These are phyloP conservation scores for Cyclina sinensis DNA, from an alignment of 1,140 invertebrate genomes.

Conservation along the genomic window DNA sequence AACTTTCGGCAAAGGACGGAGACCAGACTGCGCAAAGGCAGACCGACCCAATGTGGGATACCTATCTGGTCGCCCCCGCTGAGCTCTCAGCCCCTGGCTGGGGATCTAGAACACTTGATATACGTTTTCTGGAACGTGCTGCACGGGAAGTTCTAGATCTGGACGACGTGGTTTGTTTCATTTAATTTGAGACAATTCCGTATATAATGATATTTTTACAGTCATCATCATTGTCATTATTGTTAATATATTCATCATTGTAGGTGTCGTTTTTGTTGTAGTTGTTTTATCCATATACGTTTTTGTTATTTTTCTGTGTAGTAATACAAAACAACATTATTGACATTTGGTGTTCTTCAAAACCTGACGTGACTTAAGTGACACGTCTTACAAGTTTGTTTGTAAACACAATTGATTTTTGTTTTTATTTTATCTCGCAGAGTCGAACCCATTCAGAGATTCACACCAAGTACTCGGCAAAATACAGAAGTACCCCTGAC, in stretches of 20 bases:
- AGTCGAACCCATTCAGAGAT: constrained; percentile 66
- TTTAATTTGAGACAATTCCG: too few relatives aligned
- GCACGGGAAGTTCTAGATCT: constrained; percentile 34
- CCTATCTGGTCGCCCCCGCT: neutral
- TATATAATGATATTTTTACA: too few relatives aligned
- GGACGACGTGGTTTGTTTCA: constrained; percentile 37
- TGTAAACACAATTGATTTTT: constrained; percentile 13
- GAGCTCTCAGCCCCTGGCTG: constrained; percentile 57
- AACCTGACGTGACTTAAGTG: too few relatives aligned
- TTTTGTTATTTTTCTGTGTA: too few relatives aligned
- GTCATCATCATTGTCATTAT: too few relatives aligned
- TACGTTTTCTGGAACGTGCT: constrained; percentile 44
- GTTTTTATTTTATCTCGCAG: constrained; percentile 46
- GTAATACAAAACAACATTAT: too few relatives aligned
- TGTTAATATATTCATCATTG: too few relatives aligned
- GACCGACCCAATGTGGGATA: neutral
- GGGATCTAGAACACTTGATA: constrained; percentile 59
- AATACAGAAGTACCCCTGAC: constrained; percentile 78
- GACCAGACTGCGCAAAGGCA: neutral
- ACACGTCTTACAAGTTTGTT: too few relatives aligned
- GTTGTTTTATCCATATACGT: too few relatives aligned
- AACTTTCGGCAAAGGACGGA: neutral
- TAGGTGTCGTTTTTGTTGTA: too few relatives aligned
- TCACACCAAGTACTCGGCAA: constrained; percentile 77
- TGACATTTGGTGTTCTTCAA: too few relatives aligned